Percentiles rank a stretch among this genome's conserved stretches.
These are phyloP conservation scores for Drosophila mayri DNA, from an alignment of 1,140 invertebrate species.

Conservation along the genomic window DNA sequence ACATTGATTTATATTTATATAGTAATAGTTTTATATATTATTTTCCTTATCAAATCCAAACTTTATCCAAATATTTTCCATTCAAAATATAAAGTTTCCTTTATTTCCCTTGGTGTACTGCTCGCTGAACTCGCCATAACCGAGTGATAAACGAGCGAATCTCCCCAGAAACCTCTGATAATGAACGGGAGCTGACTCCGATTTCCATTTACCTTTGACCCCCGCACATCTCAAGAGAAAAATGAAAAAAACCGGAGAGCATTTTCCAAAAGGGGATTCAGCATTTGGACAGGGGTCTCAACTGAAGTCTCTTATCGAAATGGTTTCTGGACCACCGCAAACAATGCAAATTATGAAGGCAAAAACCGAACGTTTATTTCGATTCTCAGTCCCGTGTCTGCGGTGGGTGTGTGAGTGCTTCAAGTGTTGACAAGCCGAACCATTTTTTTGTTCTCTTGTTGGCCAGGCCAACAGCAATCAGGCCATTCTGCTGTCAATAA, in stretches of 20 bases:
- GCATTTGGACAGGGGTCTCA: slow-evolving; percentile 27
- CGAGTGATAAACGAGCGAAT: slow-evolving; percentile 29
- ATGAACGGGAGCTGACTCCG: slow-evolving; percentile 27
- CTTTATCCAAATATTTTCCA: too few species aligned
- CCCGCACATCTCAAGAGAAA: slow-evolving; percentile 1
- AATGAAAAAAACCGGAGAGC: slow-evolving; percentile 10
- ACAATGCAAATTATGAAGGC: slow-evolving; percentile 80
- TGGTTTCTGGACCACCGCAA: slow-evolving; percentile 64
- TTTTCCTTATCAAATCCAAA: too few species aligned
- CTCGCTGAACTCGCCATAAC: slow-evolving; percentile 16
- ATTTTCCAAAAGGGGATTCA: slow-evolving; percentile 42
- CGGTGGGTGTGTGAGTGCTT: slow-evolving; percentile 24
- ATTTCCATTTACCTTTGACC: slow-evolving; percentile 31
- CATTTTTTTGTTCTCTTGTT: slow-evolving; percentile 16
- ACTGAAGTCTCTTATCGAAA: slow-evolving; percentile 49
- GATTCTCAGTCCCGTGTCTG: slow-evolving; percentile 2
- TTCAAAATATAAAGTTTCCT: neutral
- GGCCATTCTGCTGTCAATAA: slow-evolving; percentile 78
- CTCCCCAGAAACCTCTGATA: slow-evolving; percentile 14
- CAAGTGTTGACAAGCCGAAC: slow-evolving; percentile 59
- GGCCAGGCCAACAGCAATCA: slow-evolving; percentile 70
- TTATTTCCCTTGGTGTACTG: neutral
- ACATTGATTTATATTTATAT: neutral
- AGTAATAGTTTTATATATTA: fast-evolving
- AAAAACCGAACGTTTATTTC: slow-evolving; percentile 61